A percentile compares a stretch with the other conserved stretches of the same genome.
Conservation (phyloP, 2,113 vertebrate genomes). For the Tinamus guttatus region DNA sequence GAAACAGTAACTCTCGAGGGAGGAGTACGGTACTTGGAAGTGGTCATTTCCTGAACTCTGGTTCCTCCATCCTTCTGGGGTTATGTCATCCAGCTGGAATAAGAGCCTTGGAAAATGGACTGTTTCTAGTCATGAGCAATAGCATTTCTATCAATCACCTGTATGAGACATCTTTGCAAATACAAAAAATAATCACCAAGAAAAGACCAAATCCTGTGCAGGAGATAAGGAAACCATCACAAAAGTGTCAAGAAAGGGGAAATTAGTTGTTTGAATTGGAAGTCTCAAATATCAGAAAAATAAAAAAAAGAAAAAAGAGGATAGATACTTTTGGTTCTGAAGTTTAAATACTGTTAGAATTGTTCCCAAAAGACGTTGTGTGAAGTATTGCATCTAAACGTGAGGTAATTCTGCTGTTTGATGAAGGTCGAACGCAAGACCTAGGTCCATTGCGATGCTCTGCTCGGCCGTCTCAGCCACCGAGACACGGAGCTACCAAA, state of each 20-base stretch:
- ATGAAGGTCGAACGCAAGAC: not conserved
- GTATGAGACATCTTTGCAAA: not conserved
- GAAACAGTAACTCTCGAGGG: not conserved
- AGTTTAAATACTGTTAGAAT: not conserved
- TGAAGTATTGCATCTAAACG: not conserved
- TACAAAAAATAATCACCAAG: not conserved
- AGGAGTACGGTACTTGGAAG: not conserved
- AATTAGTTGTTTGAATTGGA: not conserved
- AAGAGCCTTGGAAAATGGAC: not conserved
- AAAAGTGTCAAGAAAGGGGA: not conserved
- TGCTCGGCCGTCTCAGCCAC: not conserved
- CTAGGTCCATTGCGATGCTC: too few species aligned
- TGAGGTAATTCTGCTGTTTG: not conserved
- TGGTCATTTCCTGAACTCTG: not conserved
- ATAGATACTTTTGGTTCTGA: not conserved
- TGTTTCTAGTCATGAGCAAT: not conserved
- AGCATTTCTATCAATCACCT: not conserved
- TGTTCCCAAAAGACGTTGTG: not conserved
- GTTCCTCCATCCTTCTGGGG: not conserved
- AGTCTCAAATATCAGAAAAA: not conserved
- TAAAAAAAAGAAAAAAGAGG: not conserved
- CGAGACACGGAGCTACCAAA: not conserved
- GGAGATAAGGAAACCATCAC: not conserved
- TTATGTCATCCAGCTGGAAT: accelerated
- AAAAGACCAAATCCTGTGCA: not conserved